Conservation (phyloP, 1,140 invertebrate species). For the Cydia splendana region DNA sequence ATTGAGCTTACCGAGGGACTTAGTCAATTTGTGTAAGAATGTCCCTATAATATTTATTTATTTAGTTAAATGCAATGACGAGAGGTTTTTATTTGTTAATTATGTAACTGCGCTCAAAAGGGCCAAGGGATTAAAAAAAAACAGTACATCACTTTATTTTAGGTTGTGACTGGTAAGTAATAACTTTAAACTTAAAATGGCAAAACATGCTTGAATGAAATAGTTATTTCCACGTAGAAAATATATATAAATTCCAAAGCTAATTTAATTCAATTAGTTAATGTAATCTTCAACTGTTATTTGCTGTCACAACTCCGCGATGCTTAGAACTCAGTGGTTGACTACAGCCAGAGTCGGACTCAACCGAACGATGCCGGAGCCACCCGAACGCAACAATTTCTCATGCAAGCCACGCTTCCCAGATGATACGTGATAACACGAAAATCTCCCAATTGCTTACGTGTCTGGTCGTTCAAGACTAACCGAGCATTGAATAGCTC, state of each 20-base stretch:
- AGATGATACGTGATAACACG: constrained; percentile 78
- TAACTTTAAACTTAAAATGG: too few relatives aligned
- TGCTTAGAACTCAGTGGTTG: not conserved
- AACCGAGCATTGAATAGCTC: constrained; percentile 72
- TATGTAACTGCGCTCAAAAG: too few relatives aligned
- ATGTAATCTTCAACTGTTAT: not conserved
- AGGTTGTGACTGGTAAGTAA: too few relatives aligned
- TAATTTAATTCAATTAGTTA: not conserved
- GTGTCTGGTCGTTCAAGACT: constrained; percentile 58
- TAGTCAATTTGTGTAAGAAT: too few relatives aligned
- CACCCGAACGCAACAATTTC: constrained; percentile 37
- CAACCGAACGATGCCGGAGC: not conserved
- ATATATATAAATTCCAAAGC: too few relatives aligned
- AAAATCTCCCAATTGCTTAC: constrained; percentile 78
- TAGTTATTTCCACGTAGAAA: too few relatives aligned
- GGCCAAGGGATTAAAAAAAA: too few relatives aligned
- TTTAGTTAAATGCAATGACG: not conserved
- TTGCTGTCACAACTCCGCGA: not conserved
- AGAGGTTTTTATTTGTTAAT: not conserved
- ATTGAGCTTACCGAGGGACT: too few relatives aligned
- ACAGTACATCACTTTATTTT: too few relatives aligned
- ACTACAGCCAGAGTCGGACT: not conserved
- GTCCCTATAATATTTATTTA: too few relatives aligned
- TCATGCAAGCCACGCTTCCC: constrained; percentile 63
- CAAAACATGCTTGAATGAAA: too few relatives aligned